Conservation (phyloP, 2,888 invertebrate genomes). For the Spatulosminthurus flaviceps region DNA sequence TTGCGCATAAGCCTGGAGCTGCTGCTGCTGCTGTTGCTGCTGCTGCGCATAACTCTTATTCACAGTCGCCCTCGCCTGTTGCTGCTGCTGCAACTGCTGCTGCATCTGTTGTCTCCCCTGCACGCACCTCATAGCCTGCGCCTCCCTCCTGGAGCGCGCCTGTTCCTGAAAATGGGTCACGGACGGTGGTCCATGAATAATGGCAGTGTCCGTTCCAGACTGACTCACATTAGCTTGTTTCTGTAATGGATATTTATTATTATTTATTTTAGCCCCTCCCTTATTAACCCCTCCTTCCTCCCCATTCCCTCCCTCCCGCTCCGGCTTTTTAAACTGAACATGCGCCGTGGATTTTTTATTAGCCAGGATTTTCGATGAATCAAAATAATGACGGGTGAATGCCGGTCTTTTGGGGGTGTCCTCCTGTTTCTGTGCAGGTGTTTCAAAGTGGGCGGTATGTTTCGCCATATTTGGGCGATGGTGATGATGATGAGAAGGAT, state of each 20-base stretch:
- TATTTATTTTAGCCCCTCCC: not conserved
- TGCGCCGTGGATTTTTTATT: slow-evolving; percentile 37
- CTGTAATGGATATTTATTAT: slow-evolving; percentile 19
- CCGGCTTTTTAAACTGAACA: slow-evolving; percentile 40
- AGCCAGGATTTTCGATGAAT: slow-evolving; percentile 59
- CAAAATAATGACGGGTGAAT: slow-evolving; percentile 62
- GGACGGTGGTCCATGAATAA: slow-evolving; percentile 14
- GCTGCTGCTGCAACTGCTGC: slow-evolving; percentile 19
- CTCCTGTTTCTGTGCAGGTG: not conserved
- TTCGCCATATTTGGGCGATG: not conserved
- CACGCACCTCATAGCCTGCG: not conserved
- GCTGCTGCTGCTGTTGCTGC: too few relatives aligned
- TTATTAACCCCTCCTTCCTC: not conserved
- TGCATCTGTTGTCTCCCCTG: not conserved
- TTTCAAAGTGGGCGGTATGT: not conserved
- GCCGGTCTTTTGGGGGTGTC: slow-evolving; percentile 52
- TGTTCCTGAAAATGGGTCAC: slow-evolving; percentile 8
- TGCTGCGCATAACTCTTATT: not conserved
- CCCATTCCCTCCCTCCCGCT: slow-evolving; percentile 21
- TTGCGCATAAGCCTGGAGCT: too few relatives aligned
- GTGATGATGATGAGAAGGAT: slow-evolving; percentile 21
- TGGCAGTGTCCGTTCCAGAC: slow-evolving; percentile 15
- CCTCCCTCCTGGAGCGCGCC: not conserved
- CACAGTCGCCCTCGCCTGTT: not conserved
- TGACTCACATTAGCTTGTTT: slow-evolving; percentile 32